phyloP scores from a whole-genome alignment of 2,888 invertebrate genomes.

The Microchrysa polita region DNA sequence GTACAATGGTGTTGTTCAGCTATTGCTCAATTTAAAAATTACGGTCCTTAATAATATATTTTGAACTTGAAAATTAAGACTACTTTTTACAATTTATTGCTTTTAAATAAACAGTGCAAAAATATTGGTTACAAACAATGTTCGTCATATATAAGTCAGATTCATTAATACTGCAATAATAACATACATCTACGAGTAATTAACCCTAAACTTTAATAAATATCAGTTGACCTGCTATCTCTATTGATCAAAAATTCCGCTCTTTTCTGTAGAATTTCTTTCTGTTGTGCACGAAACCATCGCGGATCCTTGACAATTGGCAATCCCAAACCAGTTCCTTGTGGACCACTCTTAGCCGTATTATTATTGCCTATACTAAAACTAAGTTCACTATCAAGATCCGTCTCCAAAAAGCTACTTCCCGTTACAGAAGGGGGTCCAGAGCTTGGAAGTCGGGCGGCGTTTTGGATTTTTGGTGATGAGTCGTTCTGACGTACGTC shows the following conservation, averaged over 20 bases:
- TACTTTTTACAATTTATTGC: no score
- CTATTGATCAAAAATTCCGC: slow-evolving; percentile 54
- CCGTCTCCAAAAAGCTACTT: slow-evolving; percentile 35
- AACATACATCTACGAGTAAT: no score
- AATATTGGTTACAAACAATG: no score
- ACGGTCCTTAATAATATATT: no score
- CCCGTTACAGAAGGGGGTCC: slow-evolving; percentile 25
- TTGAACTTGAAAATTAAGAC: no score
- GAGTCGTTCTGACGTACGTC: background rate
- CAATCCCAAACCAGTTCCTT: slow-evolving; percentile 61
- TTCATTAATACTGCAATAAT: no score
- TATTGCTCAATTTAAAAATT: no score
- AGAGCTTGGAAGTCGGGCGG: slow-evolving; percentile 29
- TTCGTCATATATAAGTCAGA: no score
- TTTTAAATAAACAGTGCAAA: no score
- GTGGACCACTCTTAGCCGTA: slow-evolving; percentile 54
- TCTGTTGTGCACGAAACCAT: slow-evolving; percentile 63
- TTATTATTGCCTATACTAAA: slow-evolving; percentile 52
- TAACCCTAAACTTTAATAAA: slow-evolving; percentile 43
- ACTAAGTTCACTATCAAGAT: slow-evolving; percentile 52
- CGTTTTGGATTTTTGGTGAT: slow-evolving; percentile 55
- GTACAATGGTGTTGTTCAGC: no score
- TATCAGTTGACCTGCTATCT: slow-evolving; percentile 47
- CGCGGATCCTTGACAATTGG: slow-evolving; percentile 62
- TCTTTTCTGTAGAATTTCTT: slow-evolving; percentile 62